phyloP scores from a whole-genome alignment of 2,888 invertebrate genomes.

The Yponomeuta sedellus region DNA sequence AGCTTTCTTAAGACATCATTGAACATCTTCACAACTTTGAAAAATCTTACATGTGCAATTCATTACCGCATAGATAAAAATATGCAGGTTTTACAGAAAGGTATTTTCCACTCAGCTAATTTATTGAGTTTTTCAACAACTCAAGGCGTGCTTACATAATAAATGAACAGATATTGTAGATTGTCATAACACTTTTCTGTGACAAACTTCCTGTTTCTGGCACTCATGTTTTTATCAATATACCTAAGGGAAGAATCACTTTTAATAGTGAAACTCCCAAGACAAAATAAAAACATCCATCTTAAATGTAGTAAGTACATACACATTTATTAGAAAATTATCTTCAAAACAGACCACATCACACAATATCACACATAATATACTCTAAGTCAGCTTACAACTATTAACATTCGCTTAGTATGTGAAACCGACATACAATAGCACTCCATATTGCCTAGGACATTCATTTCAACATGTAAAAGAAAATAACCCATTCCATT shows the following conservation, averaged over 20 bases:
- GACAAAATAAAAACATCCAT: constrained; percentile 69
- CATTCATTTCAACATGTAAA: background rate
- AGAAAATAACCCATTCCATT: background rate
- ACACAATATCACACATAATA: constrained; percentile 14
- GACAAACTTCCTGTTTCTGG: background rate
- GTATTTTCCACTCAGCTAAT: too few relatives aligned
- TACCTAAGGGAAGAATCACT: background rate
- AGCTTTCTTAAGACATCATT: background rate
- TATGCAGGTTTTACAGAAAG: too few relatives aligned
- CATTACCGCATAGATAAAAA: too few relatives aligned
- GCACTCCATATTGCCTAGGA: background rate
- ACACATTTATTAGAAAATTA: constrained; percentile 25
- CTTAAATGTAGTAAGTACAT: constrained; percentile 51
- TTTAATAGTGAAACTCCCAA: constrained; percentile 12
- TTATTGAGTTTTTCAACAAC: too few relatives aligned
- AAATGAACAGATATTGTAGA: too few relatives aligned
- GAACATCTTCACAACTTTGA: background rate
- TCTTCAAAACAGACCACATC: constrained; percentile 13
- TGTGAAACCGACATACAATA: constrained; percentile 2
- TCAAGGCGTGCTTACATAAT: too few relatives aligned
- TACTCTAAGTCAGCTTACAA: constrained; percentile 51
- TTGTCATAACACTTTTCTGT: too few relatives aligned
- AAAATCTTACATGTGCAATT: background rate
- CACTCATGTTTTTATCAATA: background rate
- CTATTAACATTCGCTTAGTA: background rate